Evolutionary conservation across 2,888 invertebrate species (phyloP), one percentile per base, ranked within the genome.

Genomic region (Drosophila barbarae): DNA sequence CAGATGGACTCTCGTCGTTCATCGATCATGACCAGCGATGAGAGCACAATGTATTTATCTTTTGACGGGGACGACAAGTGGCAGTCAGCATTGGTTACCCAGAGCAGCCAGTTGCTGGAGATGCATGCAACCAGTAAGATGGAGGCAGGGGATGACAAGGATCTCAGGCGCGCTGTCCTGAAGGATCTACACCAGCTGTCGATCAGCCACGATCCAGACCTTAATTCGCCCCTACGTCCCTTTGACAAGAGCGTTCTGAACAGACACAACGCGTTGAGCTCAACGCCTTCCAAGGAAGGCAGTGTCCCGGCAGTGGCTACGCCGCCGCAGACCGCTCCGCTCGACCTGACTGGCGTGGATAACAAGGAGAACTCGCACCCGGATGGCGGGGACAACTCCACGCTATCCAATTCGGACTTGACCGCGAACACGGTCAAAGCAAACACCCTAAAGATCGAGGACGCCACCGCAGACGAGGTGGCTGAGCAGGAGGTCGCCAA

Each of bases 21-120:
- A 4, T 55, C 74, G 12, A 49, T 72, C 28, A 57, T 52, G 34
- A 36, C 63, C 15, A 69, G 18, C n/a, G 84, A 84, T 54, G 84
- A 79, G 8, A 82, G 84, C 44, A 79, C 77, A 9, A 77, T 87
- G 78, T 87, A 87, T 72, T 74, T 87, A 49, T 87, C 87, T 34
- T 87, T 87, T 56, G 86, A 86, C 61, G 72, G 79, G 2, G 85
- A 87, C 26, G 84, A 85, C 38, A 82, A 79, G 73, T 79, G 83
- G 83, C 80, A 86, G 46, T 78, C 81, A 0, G 73, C 76, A 13
- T 53, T 73, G 51, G 51, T 58, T 12, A 69, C 63, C 38, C 74
- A 77, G 44, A 72, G 54, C 2, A 71, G 68, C 26, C 68, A 80
- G 9, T 61, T 55, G 32, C 30, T 78, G 32, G 72, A 76, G 28